Percentiles rank a stretch among this genome's conserved stretches.
Conservation (phyloP, 2,888 invertebrate genomes). For the Argynnis bischoffii region DNA sequence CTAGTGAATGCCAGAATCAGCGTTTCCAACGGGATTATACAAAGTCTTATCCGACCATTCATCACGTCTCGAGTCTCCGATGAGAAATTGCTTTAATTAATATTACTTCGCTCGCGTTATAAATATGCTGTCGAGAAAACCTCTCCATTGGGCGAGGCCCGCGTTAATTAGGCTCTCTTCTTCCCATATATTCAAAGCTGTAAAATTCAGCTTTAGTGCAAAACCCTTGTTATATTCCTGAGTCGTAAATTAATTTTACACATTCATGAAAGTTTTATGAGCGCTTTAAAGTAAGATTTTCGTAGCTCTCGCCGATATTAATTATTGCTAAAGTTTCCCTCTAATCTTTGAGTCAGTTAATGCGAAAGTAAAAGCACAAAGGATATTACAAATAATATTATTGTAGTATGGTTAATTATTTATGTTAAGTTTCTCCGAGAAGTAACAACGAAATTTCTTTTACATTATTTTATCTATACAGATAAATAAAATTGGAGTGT, state of each 20-base stretch:
- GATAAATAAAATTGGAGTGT: no score
- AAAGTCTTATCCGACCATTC: conserved; percentile 48
- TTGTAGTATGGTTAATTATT: no score
- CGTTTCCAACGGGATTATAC: conserved; percentile 44
- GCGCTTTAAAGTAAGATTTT: conserved; percentile 10
- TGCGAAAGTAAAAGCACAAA: neutral
- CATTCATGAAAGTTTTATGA: conserved; percentile 13
- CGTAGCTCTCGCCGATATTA: conserved; percentile 1
- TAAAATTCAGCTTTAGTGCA: conserved; percentile 23
- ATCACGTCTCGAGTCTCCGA: conserved; percentile 44
- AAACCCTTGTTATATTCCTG: conserved; percentile 12
- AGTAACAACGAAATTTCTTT: no score
- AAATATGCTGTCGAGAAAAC: conserved; percentile 42
- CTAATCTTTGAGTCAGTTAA: conserved; percentile 15
- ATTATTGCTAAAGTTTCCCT: conserved; percentile 14
- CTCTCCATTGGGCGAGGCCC: conserved; percentile 34
- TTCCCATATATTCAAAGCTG: conserved; percentile 26
- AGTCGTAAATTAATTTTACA: conserved; percentile 20
- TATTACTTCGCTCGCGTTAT: conserved; percentile 44
- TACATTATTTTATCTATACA: no score
- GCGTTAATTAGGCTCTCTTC: conserved; percentile 33
- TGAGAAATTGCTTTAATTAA: conserved; percentile 61
- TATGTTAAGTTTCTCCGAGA: no score
- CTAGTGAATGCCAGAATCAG: conserved; percentile 6
- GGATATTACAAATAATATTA: no score